Conservation (phyloP, 2,888 invertebrate species). For the Parapristionchus giblindavisi region DNA sequence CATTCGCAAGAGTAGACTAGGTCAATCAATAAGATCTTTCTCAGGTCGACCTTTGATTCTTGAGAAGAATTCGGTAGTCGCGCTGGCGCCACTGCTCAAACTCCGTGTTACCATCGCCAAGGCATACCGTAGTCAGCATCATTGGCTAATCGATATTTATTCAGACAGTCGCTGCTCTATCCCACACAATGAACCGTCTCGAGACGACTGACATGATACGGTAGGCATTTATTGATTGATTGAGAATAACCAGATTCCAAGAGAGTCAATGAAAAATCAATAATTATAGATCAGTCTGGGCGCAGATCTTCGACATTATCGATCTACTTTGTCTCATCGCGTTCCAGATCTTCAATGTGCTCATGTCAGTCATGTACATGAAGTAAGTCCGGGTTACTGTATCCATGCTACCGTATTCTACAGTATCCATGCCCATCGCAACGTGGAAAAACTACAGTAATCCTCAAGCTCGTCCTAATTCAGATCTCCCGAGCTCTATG, state of each 20-base stretch:
- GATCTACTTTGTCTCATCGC: conserved; percentile 49
- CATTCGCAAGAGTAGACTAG: too few species aligned
- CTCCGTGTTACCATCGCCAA: conserved; percentile 18
- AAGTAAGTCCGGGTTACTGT: background rate
- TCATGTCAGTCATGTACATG: conserved; percentile 36
- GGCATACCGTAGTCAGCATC: too few species aligned
- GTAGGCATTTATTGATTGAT: too few species aligned
- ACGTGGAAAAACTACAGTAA: background rate
- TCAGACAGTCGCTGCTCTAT: too few species aligned
- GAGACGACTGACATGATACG: too few species aligned
- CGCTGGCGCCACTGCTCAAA: conserved; percentile 18
- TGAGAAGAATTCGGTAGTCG: conserved; percentile 3
- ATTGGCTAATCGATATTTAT: too few species aligned
- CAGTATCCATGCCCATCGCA: background rate
- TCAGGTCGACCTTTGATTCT: conserved; percentile 25
- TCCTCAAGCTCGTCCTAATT: background rate
- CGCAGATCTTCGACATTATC: conserved; percentile 52
- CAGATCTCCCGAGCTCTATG: conserved; percentile 20
- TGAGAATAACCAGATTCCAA: too few species aligned
- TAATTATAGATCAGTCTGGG: conserved; percentile 39
- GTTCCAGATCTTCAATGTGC: conserved; percentile 41
- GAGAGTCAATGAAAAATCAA: too few species aligned
- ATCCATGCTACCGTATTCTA: background rate
- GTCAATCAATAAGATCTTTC: too few species aligned
- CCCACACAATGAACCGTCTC: too few species aligned